Base-by-base conservation (phyloP, 2,888 invertebrate species). In the Pandemis heparana region DNA sequence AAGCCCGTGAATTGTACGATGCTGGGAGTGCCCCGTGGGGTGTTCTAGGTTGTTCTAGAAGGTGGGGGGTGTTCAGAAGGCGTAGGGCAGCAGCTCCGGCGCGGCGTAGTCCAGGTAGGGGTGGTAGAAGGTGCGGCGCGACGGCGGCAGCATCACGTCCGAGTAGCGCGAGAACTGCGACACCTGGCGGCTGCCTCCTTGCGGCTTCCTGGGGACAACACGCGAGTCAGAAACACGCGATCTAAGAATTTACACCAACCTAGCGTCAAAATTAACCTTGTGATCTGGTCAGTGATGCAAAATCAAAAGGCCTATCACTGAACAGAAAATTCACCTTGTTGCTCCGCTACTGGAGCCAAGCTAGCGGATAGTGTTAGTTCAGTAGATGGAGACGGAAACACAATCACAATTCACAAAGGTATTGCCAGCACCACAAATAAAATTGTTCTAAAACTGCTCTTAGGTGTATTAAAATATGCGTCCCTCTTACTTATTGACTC, bases 101-200 rank as follows among this genome's bases (percentile, higher is more conserved):
- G 85, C 84, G 46, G 84, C 83, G 83, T 87, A 87, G 74, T 91
- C 91, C 80, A 86, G 82, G 83, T 87, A 89, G 63, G 92, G 92
- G 80, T 87, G 90, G 85, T 89, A 89, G 81, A 83, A 82, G 61
- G 87, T 84, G 81, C 93, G 94, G 75, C 93, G 93, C 0, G 78
- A 81, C 0, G 92, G 92, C 0, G 92, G 93, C 76, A 91, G 80
- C 90, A 94, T 91, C 75, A 88, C 88, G 82, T 94, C 94, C 7
- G 94, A 92, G 88, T 94, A 94, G 81, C 94, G 94, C 0, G 92
- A 92, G 89, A 94, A 94, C 80, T 94, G 94, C 1, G 91, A 91
- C 70, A 92, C 86, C 76, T 92, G 93, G 68, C 94, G 93, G 76
- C 92, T 92, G 59, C 92, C 92, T 3, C 87, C 82, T 69, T 87